Percentiles rank a stretch among this genome's conserved stretches.
Conservation (phyloP, 2,113 vertebrate genomes). For the Glareola pratincola region DNA sequence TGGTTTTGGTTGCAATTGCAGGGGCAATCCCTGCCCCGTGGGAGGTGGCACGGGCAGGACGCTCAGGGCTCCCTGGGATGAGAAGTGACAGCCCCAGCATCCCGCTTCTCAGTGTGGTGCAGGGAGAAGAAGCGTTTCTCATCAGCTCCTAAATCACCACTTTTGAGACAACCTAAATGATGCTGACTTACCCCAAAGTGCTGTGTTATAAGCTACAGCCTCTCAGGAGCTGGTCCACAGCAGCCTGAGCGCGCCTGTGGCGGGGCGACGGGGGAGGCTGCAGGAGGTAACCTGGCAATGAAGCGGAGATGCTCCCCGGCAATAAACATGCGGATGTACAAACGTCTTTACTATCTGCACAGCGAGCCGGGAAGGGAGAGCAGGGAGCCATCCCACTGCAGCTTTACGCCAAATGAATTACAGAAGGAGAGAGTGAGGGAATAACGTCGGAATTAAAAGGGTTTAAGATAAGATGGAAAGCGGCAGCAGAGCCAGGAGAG, state of each 20-base stretch:
- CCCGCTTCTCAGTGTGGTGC: rapidly evolving
- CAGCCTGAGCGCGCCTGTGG: background rate
- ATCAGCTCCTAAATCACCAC: background rate
- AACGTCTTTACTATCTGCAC: background rate
- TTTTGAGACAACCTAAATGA: background rate
- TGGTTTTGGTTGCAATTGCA: background rate
- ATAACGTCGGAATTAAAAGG: constrained; percentile 32
- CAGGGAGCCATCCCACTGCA: background rate
- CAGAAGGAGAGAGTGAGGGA: constrained; percentile 23
- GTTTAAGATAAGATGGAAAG: constrained; percentile 20
- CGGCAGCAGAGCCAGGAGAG: constrained; percentile 7
- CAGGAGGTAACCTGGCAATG: background rate
- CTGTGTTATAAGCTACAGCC: background rate
- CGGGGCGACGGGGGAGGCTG: background rate
- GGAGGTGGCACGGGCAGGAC: background rate
- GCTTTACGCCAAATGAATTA: constrained; percentile 25
- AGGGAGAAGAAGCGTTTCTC: background rate
- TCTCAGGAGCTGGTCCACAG: background rate
- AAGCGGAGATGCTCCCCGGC: background rate
- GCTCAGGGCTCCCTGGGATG: background rate
- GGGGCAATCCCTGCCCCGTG: background rate
- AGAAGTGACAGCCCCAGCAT: background rate
- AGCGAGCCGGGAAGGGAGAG: background rate
- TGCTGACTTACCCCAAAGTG: background rate
- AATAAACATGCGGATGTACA: background rate